Evolutionary conservation across 2,888 invertebrate species (phyloP), one percentile per base, ranked within the genome.

Genomic region (Oeneis ivallda): DNA sequence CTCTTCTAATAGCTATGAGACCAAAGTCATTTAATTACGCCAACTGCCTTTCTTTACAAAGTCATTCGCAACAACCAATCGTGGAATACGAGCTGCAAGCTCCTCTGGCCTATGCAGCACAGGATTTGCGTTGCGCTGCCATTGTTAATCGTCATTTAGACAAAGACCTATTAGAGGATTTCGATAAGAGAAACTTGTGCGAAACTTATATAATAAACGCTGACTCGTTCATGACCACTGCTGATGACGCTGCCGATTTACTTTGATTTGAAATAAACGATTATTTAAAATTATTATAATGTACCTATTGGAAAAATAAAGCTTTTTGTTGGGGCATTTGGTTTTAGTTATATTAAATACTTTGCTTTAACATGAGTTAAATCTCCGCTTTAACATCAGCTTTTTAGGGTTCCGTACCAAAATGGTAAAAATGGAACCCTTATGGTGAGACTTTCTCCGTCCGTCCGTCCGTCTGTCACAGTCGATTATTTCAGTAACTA

Each of bases 141-240:
- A 74, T 83, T 17, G 72, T 86, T 10, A 86, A 87, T 68, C 69
- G 71, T 1, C 72, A 83, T 52, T 74, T 86, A 0, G 76, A 78
- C 5, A 66, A 69, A 0, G 74, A 78, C 0, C 63, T 83, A 4
- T 8, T 81, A 6, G 68, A 79, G 10, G 70, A 49, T 0, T 87
- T 79, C 52, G 70, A 81, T 6, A 73, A 72, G 7, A 79, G 67
- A 49, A 84, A 84, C 54, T 70, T 80, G 1, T 86, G 86, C 54
- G 80, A 83, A 13, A 75, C 81, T 0, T 86, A 83, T 58, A 61
- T 81, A 0, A 47, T 76, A 4, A 77, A 78, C 34, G 68, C 73
- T 0, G 74, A 79, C 13, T 67, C 69, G 0, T 80, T 78, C 60
- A 76, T 79, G 76, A 64, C 11, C 13, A n/a, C 41, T 13, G 41